A percentile compares a stretch with the other conserved stretches of the same genome.
These are phyloP conservation scores for Epinephelus awoara DNA, from an alignment of 2,797 vertebrate species.

Conservation along the genomic window DNA sequence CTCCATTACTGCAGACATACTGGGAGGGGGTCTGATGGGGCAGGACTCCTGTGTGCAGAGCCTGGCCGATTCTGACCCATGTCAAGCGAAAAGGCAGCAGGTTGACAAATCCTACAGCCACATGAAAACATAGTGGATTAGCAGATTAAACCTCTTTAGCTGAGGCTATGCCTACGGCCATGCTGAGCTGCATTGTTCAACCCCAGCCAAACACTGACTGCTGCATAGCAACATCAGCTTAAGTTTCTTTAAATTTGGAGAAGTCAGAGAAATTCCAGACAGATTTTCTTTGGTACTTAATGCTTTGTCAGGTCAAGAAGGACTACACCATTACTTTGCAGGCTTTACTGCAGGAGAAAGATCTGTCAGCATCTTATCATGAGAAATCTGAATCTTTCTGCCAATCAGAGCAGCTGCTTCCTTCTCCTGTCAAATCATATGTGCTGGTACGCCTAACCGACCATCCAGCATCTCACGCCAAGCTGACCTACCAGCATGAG, in stretches of 20 bases:
- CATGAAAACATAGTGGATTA: slow-evolving; percentile 82
- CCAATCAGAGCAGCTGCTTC: slow-evolving; percentile 39
- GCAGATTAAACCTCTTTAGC: slow-evolving; percentile 73
- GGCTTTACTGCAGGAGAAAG: slow-evolving; percentile 1
- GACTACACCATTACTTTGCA: not conserved
- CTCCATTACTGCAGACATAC: slow-evolving; percentile 51
- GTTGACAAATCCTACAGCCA: slow-evolving; percentile 75
- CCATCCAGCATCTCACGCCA: slow-evolving; percentile 51
- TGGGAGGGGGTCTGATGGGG: slow-evolving; percentile 60
- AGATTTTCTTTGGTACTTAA: slow-evolving; percentile 45
- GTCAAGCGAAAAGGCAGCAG: slow-evolving; percentile 74
- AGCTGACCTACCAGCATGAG: slow-evolving; percentile 73
- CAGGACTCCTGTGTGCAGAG: slow-evolving; percentile 59
- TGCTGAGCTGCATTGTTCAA: slow-evolving; percentile 63
- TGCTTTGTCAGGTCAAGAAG: slow-evolving; percentile 24
- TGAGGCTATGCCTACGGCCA: slow-evolving; percentile 47
- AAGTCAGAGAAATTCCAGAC: slow-evolving; percentile 61
- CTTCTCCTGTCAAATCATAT: slow-evolving; percentile 57
- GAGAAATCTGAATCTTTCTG: slow-evolving; percentile 22
- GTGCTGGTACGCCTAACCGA: slow-evolving; percentile 42
- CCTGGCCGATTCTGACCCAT: slow-evolving; percentile 62
- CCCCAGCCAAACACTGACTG: slow-evolving; percentile 35
- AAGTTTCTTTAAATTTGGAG: slow-evolving; percentile 56
- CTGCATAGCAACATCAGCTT: slow-evolving; percentile 66
- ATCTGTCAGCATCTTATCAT: slow-evolving; percentile 25